Evolutionary conservation across 2,888 invertebrate genomes (phyloP).

Genomic region (Leptinotarsa juncta): DNA sequence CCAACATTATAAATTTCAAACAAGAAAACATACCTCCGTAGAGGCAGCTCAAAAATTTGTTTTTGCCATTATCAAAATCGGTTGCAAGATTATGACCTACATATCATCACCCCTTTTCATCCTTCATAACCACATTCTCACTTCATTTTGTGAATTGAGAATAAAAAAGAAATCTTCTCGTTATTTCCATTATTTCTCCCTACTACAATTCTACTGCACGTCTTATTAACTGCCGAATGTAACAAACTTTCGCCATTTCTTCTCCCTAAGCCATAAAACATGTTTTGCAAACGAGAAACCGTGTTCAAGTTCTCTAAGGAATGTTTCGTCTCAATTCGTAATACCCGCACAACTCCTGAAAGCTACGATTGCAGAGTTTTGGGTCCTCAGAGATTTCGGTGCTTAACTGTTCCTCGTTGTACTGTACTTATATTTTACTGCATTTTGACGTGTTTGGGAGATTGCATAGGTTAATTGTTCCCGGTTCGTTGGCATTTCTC

Average conservation of each 20-base stretch:
- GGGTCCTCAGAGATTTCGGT: conserved; percentile 13
- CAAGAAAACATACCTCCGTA: too few species aligned
- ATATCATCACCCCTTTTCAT: neutral
- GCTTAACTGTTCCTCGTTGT: conserved; percentile 15
- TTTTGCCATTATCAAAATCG: neutral
- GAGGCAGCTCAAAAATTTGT: neutral
- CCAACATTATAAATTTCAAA: too few species aligned
- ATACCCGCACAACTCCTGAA: conserved; percentile 30
- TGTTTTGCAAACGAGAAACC: conserved; percentile 36
- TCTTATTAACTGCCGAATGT: conserved; percentile 34
- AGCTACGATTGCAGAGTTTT: conserved; percentile 29
- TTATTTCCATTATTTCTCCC: conserved; percentile 27
- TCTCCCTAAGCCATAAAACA: conserved; percentile 37
- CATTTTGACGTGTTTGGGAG: conserved; percentile 14
- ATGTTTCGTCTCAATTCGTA: conserved; percentile 41
- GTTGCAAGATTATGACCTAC: neutral
- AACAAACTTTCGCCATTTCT: conserved; percentile 35
- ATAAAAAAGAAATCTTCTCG: conserved; percentile 15
- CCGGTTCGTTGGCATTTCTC: neutral
- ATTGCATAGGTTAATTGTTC: conserved; percentile 11
- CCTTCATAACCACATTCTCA: conserved; percentile 9
- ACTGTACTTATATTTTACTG: conserved; percentile 19
- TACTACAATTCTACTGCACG: conserved; percentile 21
- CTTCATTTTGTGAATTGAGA: neutral
- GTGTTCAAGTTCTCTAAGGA: conserved; percentile 38